Conservation (phyloP, 2,113 vertebrate species). For the Pithys albifrons region DNA sequence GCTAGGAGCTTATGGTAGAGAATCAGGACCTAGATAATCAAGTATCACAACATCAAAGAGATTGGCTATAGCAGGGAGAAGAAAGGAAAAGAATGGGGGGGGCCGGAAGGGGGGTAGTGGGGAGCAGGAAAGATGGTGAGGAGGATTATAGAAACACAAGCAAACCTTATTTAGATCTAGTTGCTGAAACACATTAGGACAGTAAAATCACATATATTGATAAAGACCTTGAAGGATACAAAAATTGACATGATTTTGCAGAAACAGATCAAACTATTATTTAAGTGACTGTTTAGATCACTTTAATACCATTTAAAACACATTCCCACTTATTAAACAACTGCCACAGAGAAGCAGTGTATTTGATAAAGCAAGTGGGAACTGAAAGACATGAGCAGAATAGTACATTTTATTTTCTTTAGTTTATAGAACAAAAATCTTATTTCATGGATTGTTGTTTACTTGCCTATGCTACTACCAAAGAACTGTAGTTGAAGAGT, state of each 20-base stretch:
- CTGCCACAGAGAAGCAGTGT: neutral
- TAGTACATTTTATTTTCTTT: neutral
- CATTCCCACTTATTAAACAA: neutral
- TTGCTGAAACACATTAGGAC: neutral
- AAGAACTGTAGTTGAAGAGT: neutral
- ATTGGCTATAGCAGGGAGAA: neutral
- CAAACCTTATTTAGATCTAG: neutral
- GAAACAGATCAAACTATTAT: neutral
- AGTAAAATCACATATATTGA: neutral
- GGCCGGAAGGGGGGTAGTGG: rapidly evolving
- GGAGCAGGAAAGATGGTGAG: no score
- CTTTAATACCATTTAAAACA: neutral
- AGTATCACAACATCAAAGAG: neutral
- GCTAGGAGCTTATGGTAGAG: neutral
- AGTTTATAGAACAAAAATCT: neutral
- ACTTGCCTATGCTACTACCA: neutral
- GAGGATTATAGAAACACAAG: neutral
- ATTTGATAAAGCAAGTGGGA: neutral
- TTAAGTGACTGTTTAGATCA: neutral
- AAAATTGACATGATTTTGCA: neutral
- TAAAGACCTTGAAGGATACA: neutral
- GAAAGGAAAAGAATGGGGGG: rapidly evolving
- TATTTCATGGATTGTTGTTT: neutral
- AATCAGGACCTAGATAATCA: neutral
- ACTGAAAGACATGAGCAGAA: neutral